Base-by-base conservation (phyloP, 2,888 invertebrate species). In the Brenthis daphne region DNA sequence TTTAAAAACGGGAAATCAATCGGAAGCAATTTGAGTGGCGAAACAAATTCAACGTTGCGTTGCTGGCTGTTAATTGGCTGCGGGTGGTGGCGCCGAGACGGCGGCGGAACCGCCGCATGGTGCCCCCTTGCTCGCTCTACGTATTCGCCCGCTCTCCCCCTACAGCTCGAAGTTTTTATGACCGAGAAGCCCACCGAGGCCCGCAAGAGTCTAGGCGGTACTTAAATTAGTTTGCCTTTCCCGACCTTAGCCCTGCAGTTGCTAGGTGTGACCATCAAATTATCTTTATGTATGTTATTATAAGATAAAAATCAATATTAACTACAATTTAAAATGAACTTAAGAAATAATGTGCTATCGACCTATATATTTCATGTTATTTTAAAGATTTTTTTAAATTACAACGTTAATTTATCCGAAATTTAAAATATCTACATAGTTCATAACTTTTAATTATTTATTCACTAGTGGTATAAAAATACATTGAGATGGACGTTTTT, bases 1-100 rank as follows among this genome's bases (percentile, higher is more conserved):
- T 82, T 76, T 77, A 79, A 29, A 82, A 81, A 83, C 82, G 81
- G 86, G 85, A 89, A 91, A 91, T 91, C 89, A 90, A 90, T 92
- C 91, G 89, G 90, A 91, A 91, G 90, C 86, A 86, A 86, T 88
- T 86, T 81, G 80, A 91, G 87, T 87, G 85, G 85, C 80, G 90
- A 89, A 91, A 90, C 87, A 89, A 92, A 90, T 88, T 90, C 87
- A 87, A 82, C 86, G 85, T 89, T 86, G 88, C 83, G 83, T 87
- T 90, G 89, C 89, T 83, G 86, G 83, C 88, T 86, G 91, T 90
- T 92, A 92, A 92, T 92, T 92, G 92, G 90, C 90, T 92, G 91
- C 92, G 91, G 92, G 92, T 87, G 91, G 90, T 85, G 91, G 92
- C 92, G 92, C 92, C 92, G 91, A 92, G 92, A 92, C 91, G 90